Percentiles rank a stretch among this genome's conserved stretches.
Evolutionary conservation across 2,888 invertebrate genomes (phyloP).

Genomic region (Acronicta alni): DNA sequence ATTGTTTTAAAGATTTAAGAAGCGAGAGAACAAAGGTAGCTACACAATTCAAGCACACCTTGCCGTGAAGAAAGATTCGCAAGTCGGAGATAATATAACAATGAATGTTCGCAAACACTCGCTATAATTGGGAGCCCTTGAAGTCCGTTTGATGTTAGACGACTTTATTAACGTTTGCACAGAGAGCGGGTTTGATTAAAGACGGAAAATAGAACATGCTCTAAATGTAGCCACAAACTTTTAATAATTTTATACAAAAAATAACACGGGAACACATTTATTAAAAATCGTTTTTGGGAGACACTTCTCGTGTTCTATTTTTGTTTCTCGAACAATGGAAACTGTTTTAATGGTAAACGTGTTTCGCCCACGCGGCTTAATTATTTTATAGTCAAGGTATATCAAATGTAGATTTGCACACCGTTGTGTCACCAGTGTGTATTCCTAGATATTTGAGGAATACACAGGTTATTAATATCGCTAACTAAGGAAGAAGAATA

Average conservation of each 20-base stretch:
- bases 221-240: conserved; percentile 21
- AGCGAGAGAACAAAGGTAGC: conserved; percentile 48
- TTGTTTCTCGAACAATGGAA: conserved; percentile 24
- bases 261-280: conserved; percentile 7
- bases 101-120: conserved; percentile 64
- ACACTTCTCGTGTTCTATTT: conserved; percentile 19
- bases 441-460: conserved; percentile 3
- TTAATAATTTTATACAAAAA: conserved; percentile 17
- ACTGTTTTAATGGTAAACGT: conserved; percentile 14
- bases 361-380: conserved; percentile 15
- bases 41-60: conserved; percentile 56
- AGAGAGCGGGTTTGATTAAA: conserved; percentile 61
- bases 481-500: neutral
- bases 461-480: neutral
- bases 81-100: conserved; percentile 64
- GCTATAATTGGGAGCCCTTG: conserved; percentile 59
- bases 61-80: conserved; percentile 53
- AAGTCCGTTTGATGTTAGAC: conserved; percentile 61
- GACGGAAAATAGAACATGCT: conserved; percentile 22
- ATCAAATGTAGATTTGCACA: conserved; percentile 13
- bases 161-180: conserved; percentile 60
- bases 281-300: conserved; percentile 19
- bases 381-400: conserved; percentile 25
- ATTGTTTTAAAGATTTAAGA: conserved; percentile 40
- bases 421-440: conserved; percentile 6